Percentiles rank a stretch among this genome's conserved stretches.
Evolutionary conservation across 2,797 vertebrate genomes (phyloP).

Genomic region (Epinephelus awoara): DNA sequence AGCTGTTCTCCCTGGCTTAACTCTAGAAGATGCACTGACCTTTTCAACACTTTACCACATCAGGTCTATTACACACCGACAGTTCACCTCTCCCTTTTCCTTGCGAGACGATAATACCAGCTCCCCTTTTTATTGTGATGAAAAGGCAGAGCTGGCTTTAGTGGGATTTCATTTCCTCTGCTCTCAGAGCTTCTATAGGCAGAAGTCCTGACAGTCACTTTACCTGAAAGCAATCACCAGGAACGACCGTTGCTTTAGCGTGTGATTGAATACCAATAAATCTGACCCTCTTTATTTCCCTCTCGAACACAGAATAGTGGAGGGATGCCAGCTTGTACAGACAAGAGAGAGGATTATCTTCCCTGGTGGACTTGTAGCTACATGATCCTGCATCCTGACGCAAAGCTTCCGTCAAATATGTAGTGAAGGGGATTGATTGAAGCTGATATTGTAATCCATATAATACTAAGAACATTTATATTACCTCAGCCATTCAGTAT

Average conservation of each 20-base stretch:
- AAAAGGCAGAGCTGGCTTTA: conserved; percentile 54
- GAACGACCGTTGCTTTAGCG: conserved; percentile 52
- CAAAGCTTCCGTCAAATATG: conserved; percentile 56
- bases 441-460: conserved; percentile 42
- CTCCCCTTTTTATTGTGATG: conserved; percentile 59
- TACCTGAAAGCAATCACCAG: conserved; percentile 68
- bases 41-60: conserved; percentile 74
- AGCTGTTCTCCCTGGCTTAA: conserved; percentile 71
- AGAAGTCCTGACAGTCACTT: conserved; percentile 60
- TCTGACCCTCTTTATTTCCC: conserved; percentile 60
- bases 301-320: conserved; percentile 40
- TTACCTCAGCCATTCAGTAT: background rate
- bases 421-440: conserved; percentile 51
- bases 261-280: conserved; percentile 73
- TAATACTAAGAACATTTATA: conserved; percentile 28
- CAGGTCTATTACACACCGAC: conserved; percentile 69
- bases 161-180: conserved; percentile 62
- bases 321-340: conserved; percentile 44
- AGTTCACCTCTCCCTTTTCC: conserved; percentile 61
- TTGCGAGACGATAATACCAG: conserved; percentile 57
- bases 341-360: conserved; percentile 65
- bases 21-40: conserved; percentile 75
- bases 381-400: conserved; percentile 37
- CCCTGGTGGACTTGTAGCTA: conserved; percentile 45
- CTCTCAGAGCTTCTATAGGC: conserved; percentile 37